Base-by-base conservation (phyloP, 2,888 invertebrate genomes). In the Hololepta plana region DNA sequence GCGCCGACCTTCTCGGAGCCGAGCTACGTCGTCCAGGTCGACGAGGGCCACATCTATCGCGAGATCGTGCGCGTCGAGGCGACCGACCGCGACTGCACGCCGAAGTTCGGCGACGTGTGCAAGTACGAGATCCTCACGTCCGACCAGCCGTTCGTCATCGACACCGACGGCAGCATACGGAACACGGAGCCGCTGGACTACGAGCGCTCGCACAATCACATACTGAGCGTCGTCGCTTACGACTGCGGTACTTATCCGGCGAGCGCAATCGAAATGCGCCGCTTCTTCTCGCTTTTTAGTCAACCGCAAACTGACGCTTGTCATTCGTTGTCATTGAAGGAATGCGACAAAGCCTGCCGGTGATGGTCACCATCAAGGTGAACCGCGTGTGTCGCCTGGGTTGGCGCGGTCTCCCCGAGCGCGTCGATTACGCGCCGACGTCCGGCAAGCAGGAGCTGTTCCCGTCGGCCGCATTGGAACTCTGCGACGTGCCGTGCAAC, bases 111-210 rank as follows among this genome's bases (percentile, higher is more conserved):
- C 1, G 88, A 90, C 50, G 88, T 96, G 28, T 96, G 96, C 72
- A 88, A 88, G 53, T 98, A 95, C 59, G 88, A 95, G 56, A 90
- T 96, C 37, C 62, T 90, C 26, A 91, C 87, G 1, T 73, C 76
- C 34, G 85, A 90, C 40, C 81, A 82, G 38, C 85, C 85, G 1
- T 95, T 95, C 53, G 69, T 72, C 28, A 84, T 95, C 44, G 85
- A 90, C 51, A 80, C 81, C 48, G 85, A 90, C 48, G 95, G 88
- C 64, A 76, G 80, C n/a, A 81, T 98, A 38, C 72, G 80, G 38
- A 96, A 93, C 59, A 93, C 87, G 1, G 87, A 87, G 45, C 79
- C 87, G 0, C 60, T 98, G 47, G 88, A 91, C 44, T 91, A 85
- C 57, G 85, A 85, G 50, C 67, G 77, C 33, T 80, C 84, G 4